Evolutionary conservation across 2,113 vertebrate species (phyloP), one percentile per base, ranked within the genome.

Genomic region (Ochotona princeps): DNA sequence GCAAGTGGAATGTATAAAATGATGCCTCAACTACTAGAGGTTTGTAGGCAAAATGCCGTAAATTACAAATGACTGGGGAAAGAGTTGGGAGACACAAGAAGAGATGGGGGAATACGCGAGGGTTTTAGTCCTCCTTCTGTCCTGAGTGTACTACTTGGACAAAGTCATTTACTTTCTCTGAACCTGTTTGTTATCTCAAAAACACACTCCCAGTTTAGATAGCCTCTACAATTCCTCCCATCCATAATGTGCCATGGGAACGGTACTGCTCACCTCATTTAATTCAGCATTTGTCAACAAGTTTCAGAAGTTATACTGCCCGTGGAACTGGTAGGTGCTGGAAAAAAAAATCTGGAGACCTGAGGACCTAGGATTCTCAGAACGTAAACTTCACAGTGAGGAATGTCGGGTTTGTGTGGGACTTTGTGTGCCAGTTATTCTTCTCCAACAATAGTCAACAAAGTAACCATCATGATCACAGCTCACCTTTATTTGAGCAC

Each of bases 101-200:
- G 6, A 44, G 6, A 44, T 44, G 69, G 25, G 57, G 10, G 5
- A 73, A 60, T 35, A 63, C 20, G 80, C 51, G 9, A 2, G 25
- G 2, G 8, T 65, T 63, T 49, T 11, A 74, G 66, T 3, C n/a
- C 38, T 83, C 51, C 38, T 72, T 65, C 63, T 84, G 47, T 35
- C 23, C 60, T n/a, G 18, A 28, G 21, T 76, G 8, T 51, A 28
- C 26, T 69, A 65, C 26, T 87, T 84, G 82, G 81, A 74, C 63
- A 88, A 89, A 95, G 69, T 72, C 35, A 94, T 89, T 94, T 70
- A 38, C 14, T 83, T 54, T 92, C 73, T 60, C 9, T 20, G 49
- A 87, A n/a, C 47, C 54, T 76, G 67, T 81, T 60, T 38, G 74
- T 92, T 78, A 86, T 87, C 89, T 80, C 18, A 2, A 86, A 93